Evolutionary conservation across 1,140 invertebrate genomes (phyloP).

Genomic region (Drosophila orosa): DNA sequence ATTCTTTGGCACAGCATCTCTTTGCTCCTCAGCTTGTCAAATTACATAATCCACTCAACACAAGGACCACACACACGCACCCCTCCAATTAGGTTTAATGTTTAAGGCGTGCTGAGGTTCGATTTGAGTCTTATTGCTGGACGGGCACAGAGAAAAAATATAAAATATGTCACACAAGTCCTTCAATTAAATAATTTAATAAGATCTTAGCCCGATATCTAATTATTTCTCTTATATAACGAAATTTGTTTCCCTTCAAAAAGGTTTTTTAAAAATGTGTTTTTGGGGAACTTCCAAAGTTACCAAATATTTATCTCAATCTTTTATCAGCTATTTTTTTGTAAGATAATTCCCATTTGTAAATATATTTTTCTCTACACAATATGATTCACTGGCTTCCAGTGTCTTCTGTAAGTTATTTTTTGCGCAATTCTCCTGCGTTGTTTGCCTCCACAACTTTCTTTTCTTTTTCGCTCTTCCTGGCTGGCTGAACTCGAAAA

Average conservation of each 20-base stretch:
- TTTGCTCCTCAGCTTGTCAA: slow-evolving; percentile 35
- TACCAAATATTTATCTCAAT: background rate
- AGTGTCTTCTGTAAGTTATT: slow-evolving; percentile 35
- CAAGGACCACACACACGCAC: slow-evolving; percentile 2
- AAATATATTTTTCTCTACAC: background rate
- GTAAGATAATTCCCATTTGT: background rate
- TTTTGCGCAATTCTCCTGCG: slow-evolving; percentile 61
- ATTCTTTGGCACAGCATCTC: slow-evolving; percentile 50
- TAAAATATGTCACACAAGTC: background rate
- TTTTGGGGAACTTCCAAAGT: background rate
- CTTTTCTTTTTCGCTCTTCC: slow-evolving; percentile 61
- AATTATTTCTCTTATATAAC: background rate
- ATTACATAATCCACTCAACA: slow-evolving; percentile 60
- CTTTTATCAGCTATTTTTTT: background rate
- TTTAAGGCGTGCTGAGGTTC: slow-evolving; percentile 53
- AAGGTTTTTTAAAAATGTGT: background rate
- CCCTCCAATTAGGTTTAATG: slow-evolving; percentile 54
- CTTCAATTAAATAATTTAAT: background rate
- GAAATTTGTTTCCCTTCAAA: background rate
- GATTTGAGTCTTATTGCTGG: slow-evolving; percentile 39
- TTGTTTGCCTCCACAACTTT: slow-evolving; percentile 56
- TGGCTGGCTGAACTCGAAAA: slow-evolving; percentile 67
- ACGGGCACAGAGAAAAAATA: background rate
- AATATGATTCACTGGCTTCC: slow-evolving; percentile 34
- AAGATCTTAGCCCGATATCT: rapidly evolving